phyloP scores from a whole-genome alignment of 2,113 vertebrate genomes.

The Centropus bengalensis region DNA sequence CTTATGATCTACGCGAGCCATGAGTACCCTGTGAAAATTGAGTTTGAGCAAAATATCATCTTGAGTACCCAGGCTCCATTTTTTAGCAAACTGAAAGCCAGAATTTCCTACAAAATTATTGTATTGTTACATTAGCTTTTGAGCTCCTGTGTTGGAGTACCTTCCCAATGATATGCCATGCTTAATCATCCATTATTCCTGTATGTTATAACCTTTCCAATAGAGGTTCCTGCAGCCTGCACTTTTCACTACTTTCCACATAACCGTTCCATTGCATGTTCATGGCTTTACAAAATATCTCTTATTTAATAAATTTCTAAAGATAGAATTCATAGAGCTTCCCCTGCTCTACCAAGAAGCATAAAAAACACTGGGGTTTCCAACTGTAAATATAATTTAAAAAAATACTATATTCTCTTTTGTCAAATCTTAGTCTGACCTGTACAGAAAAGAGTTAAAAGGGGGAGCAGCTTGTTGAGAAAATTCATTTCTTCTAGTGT shows the following conservation, averaged over 20 bases:
- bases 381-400: background rate
- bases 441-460: background rate
- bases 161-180: background rate
- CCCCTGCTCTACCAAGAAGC: background rate
- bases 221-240: background rate
- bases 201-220: background rate
- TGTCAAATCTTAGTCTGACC: background rate
- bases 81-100: background rate
- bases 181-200: background rate
- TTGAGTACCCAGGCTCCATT: background rate
- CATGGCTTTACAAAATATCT: background rate
- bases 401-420: background rate
- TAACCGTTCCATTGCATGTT: background rate
- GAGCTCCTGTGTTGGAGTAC: background rate
- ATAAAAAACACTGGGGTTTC: background rate
- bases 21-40: fast-evolving
- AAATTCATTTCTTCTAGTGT: background rate
- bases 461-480: background rate
- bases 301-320: background rate
- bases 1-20: background rate
- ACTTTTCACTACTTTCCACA: background rate
- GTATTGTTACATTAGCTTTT: fast-evolving
- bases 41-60: background rate
- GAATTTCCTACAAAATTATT: background rate
- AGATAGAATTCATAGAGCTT: background rate